A percentile compares a stretch with the other conserved stretches of the same genome.
Conservation (phyloP, 2,113 vertebrate genomes). For the Chroicocephalus ridibundus region DNA sequence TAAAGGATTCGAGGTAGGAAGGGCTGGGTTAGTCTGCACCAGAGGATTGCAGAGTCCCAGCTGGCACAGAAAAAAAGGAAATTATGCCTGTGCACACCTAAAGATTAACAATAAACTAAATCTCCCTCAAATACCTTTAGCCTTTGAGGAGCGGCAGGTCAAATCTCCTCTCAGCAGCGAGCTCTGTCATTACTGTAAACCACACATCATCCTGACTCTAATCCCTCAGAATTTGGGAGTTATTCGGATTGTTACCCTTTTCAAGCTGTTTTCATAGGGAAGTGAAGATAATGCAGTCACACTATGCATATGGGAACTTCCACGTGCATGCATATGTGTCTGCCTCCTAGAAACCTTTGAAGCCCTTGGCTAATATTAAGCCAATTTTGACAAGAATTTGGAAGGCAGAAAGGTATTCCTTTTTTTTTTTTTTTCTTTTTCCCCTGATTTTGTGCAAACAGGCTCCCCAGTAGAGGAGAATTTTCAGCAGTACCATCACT, state of each 20-base stretch:
- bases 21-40: neutral
- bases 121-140: neutral
- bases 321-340: accelerated
- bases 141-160: neutral
- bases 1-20: neutral
- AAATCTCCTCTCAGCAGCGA: conserved; percentile 8
- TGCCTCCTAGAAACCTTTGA: neutral
- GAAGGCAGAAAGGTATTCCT: neutral
- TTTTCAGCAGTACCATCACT: neutral
- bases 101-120: conserved; percentile 49
- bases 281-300: neutral
- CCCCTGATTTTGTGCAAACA: neutral
- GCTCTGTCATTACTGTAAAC: neutral
- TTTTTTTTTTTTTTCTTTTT: neutral
- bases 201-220: neutral
- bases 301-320: neutral
- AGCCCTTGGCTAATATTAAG: neutral
- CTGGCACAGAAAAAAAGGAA: conserved; percentile 28
- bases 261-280: neutral
- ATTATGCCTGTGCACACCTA: conserved; percentile 12
- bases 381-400: neutral
- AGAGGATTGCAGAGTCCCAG: neutral
- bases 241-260: neutral
- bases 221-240: neutral
- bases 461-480: neutral